These are phyloP conservation scores for Dinomys branickii DNA, from an alignment of 2,113 vertebrate species.

Conservation along the genomic window DNA sequence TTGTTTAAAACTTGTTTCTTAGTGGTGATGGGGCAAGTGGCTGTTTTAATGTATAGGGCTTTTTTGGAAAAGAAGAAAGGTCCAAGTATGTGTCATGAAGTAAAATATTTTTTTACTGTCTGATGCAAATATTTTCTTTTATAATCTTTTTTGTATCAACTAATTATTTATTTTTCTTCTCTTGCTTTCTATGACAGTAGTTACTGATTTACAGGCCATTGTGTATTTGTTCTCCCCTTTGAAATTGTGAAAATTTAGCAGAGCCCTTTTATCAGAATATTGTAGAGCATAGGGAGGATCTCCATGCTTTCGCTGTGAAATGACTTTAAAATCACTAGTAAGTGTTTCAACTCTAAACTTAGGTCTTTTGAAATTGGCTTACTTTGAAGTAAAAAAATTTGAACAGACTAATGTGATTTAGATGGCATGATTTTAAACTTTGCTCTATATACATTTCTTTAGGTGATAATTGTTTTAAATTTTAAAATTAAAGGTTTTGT, in stretches of 20 bases:
- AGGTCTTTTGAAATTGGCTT: slow-evolving; percentile 44
- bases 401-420: not conserved
- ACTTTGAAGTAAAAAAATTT: slow-evolving; percentile 16
- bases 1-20: not conserved
- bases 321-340: slow-evolving; percentile 9
- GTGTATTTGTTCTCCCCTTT: slow-evolving; percentile 46
- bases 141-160: not conserved
- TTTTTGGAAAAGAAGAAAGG: slow-evolving; percentile 23
- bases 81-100: not conserved
- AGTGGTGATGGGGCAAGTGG: not conserved
- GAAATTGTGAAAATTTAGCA: slow-evolving; percentile 55
- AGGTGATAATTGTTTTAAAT: not conserved
- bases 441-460: slow-evolving; percentile 43
- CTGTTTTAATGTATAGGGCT: not conserved
- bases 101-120: not conserved
- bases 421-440: not conserved
- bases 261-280: slow-evolving; percentile 40
- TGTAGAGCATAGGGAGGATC: not conserved
- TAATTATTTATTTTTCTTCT: not conserved
- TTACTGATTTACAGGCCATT: slow-evolving; percentile 50
- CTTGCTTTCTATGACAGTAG: slow-evolving; percentile 31
- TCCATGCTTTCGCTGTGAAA: not conserved
- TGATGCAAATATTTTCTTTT: slow-evolving; percentile 49
- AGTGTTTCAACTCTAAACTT: not conserved
- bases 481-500: not conserved